Base-by-base conservation (phyloP, 2,888 invertebrate genomes). In the Yponomeuta sedellus region DNA sequence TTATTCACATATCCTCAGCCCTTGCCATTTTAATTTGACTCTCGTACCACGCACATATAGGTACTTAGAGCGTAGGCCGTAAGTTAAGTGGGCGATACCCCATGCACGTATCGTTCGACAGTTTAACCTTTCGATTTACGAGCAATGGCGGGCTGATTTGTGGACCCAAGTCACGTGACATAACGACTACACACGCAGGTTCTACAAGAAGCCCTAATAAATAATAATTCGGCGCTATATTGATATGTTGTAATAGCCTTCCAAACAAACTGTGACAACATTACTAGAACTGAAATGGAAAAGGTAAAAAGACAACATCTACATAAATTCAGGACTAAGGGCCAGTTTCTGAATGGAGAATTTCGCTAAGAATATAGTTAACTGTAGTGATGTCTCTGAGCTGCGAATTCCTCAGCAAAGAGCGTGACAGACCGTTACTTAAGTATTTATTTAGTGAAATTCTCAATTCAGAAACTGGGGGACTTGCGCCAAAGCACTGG, bases 51-150 rank as follows among this genome's bases (percentile, higher is more conserved):
- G n/a, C n/a, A n/a, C 20, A 1, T 3, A 10, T 59, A 25, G 19
- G 25, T 19, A 11, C 10, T 4, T 59, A 59, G 59, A 22, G 20
- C 59, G 25, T 25, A 59, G 59, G 20, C 16, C 59, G 10, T 59
- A 59, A 12, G 25, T 28, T 19, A 34, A 61, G 61, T 61, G 34
- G n/a, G 34, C n/a, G 34, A 11, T 61, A 61, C 39, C 22, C 59
- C 61, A 61, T 61, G 34, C 65, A 65, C 65, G 65, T 65, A 22
- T 39, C 25, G 62, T 66, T 66, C 66, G 66, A 66, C 66, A 66
- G 66, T 63, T 66, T 66, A 66, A 25, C 65, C 65, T 64, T 67
- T 64, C 52, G 64, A 64, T 64, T 64, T 64, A 64, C 22, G 64
- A 25, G 16, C 64, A 22, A 64, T 64, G 52, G 25, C 28, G 4